These are phyloP conservation scores for Galago senegalensis DNA, from an alignment of 2,797 vertebrate species.

Conservation along the genomic window DNA sequence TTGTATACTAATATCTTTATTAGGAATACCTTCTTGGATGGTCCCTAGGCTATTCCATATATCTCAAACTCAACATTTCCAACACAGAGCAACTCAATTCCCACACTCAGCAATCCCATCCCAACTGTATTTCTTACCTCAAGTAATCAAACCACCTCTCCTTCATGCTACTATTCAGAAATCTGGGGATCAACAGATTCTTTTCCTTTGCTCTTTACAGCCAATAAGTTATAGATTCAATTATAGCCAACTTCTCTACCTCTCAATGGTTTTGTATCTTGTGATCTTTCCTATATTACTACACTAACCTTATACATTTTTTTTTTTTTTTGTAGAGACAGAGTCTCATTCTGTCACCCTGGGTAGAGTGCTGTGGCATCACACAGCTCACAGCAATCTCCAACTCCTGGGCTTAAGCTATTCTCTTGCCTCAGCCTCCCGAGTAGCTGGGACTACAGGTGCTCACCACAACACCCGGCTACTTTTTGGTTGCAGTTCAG, in stretches of 20 bases:
- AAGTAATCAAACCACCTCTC: neutral
- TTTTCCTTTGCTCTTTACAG: neutral
- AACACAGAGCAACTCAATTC: neutral
- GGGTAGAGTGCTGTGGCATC: no score
- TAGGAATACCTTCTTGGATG: neutral
- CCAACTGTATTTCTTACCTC: neutral
- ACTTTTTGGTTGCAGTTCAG: no score
- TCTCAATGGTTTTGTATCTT: constrained; percentile 27
- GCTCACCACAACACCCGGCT: no score
- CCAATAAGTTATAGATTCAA: neutral
- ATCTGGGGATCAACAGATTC: neutral
- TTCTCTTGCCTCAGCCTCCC: no score
- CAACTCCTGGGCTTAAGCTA: no score
- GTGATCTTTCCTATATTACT: constrained; percentile 3
- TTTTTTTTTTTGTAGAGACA: no score
- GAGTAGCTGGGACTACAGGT: no score
- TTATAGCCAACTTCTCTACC: neutral
- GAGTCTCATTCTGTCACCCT: no score
- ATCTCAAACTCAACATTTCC: neutral
- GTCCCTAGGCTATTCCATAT: neutral
- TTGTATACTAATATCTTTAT: neutral
- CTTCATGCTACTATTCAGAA: constrained; percentile 12
- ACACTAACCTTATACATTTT: neutral
- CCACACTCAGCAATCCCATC: neutral
- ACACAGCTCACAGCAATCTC: no score